Conservation (phyloP, 2,113 vertebrate genomes). For the Xerus inauris region DNA sequence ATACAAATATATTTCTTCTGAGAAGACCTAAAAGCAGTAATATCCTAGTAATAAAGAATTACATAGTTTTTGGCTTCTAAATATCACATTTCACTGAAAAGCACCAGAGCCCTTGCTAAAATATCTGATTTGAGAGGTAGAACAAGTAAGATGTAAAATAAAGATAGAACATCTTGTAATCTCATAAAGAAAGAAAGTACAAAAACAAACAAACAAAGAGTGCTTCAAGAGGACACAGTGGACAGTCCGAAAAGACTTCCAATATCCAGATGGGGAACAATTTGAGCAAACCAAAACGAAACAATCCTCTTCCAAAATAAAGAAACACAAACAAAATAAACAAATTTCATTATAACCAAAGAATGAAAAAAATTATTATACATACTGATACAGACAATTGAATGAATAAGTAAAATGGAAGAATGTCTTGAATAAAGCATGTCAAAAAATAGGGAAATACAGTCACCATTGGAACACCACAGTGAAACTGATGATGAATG, state of each 20-base stretch:
- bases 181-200: neutral
- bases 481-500: neutral
- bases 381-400: neutral
- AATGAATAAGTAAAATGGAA: neutral
- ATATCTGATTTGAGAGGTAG: neutral
- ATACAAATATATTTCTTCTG: neutral
- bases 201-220: neutral
- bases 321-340: neutral
- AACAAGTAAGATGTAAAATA: neutral
- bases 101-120: neutral
- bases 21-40: neutral
- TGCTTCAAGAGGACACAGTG: neutral
- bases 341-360: neutral
- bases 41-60: neutral
- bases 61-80: neutral
- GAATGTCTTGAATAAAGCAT: neutral
- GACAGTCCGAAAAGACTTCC: neutral
- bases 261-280: neutral
- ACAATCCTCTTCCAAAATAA: neutral
- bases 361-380: neutral
- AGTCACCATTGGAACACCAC: neutral
- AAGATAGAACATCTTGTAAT: neutral
- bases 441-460: neutral
- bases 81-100: neutral
- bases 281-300: fast-evolving